A percentile compares a stretch with the other conserved stretches of the same genome.
phyloP scores from a whole-genome alignment of 2,113 vertebrate genomes.

The Psammodynastes pulverulentus region DNA sequence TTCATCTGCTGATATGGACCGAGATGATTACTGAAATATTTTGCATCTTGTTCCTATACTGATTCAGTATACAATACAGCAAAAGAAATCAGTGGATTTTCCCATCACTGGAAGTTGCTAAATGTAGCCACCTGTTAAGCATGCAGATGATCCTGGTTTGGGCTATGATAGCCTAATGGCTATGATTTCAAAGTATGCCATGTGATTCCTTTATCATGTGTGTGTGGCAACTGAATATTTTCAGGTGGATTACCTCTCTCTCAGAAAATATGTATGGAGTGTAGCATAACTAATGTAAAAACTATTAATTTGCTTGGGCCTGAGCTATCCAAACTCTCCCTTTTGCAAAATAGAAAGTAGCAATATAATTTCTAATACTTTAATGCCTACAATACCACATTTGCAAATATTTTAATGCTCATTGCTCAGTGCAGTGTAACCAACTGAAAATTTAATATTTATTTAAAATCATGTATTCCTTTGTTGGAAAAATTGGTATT shows the following conservation, averaged over 20 bases:
- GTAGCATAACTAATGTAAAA: neutral
- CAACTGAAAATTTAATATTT: neutral
- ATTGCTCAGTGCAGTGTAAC: neutral
- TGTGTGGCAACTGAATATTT: neutral
- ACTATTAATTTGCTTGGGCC: neutral
- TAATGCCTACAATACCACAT: neutral
- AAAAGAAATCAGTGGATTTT: neutral
- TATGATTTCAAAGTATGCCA: neutral
- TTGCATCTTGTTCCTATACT: neutral
- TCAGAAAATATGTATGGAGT: neutral
- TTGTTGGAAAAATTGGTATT: neutral
- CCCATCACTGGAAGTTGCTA: neutral
- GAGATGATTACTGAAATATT: neutral
- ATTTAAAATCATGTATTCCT: neutral
- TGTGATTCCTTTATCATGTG: neutral
- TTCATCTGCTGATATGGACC: neutral
- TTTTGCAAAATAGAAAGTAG: neutral
- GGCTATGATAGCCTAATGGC: neutral
- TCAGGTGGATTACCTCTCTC: neutral
- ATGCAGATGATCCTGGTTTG: neutral
- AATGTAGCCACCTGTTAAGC: neutral
- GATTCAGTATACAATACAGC: neutral
- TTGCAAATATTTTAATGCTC: neutral
- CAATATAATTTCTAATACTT: neutral
- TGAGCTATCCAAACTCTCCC: neutral